Evolutionary conservation across 2,113 vertebrate genomes (phyloP).

Genomic region (Plestiodon gilberti): DNA sequence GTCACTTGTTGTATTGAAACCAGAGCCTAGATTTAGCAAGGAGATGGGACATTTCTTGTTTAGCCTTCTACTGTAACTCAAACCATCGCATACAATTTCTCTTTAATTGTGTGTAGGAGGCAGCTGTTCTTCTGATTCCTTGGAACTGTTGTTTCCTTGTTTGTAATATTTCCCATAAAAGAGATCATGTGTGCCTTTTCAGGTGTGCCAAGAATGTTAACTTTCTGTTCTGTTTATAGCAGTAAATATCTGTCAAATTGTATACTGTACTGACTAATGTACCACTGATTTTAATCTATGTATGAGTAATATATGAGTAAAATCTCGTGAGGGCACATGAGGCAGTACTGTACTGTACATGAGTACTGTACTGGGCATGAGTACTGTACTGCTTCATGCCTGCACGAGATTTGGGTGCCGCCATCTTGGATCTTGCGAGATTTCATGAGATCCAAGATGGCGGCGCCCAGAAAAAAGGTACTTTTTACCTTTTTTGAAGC

Average conservation of each 20-base stretch:
- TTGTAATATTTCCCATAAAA: not conserved
- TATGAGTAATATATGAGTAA: too few relatives aligned
- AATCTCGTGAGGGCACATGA: too few relatives aligned
- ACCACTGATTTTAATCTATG: too few relatives aligned
- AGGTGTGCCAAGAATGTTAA: not conserved
- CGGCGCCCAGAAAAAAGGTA: too few relatives aligned
- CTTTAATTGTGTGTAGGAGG: not conserved
- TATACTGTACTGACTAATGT: not conserved
- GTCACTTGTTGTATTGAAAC: not conserved
- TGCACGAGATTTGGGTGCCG: too few relatives aligned
- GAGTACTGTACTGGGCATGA: too few relatives aligned
- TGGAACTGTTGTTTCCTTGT: conserved; percentile 40
- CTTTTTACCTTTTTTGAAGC: too few relatives aligned
- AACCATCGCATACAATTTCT: not conserved
- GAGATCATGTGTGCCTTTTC: not conserved
- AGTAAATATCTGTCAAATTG: not conserved
- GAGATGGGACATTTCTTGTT: not conserved
- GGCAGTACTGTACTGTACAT: too few relatives aligned
- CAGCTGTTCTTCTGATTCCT: conserved; percentile 7
- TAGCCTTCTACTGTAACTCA: conserved; percentile 10
- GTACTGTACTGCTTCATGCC: too few relatives aligned
- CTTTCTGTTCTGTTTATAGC: not conserved
- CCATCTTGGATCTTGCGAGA: too few relatives aligned
- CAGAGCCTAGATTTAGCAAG: conserved; percentile 19
- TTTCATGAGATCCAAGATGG: too few relatives aligned